These are phyloP conservation scores for Ophioderma brevispina DNA, from an alignment of 35 echinoderm and acorn worm genomes.

Conservation along the genomic window DNA sequence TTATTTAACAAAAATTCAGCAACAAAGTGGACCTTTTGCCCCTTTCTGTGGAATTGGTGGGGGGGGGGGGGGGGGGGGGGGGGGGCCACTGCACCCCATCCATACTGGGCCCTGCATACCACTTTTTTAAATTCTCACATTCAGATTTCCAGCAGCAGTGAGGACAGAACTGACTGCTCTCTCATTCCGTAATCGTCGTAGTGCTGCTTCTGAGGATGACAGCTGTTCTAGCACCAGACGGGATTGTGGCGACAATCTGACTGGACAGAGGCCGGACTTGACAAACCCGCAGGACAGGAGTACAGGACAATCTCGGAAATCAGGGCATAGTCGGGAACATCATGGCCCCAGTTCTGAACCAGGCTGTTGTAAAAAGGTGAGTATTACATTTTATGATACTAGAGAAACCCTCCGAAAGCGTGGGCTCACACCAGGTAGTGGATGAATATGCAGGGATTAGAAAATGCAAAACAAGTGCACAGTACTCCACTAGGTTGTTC, in stretches of 20 bases:
- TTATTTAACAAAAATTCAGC: no score
- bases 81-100: no score
- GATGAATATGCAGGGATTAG: no score
- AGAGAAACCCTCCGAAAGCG: no score
- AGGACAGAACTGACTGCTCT: conserved; percentile 97
- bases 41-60: no score
- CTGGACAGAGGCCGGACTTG: conserved; percentile 96
- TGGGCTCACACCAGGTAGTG: no score
- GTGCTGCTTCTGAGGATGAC: conserved; percentile 70
- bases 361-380: conserved; percentile 54
- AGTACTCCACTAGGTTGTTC: no score
- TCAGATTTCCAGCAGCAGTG: conserved; percentile 96
- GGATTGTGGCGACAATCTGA: conserved; percentile 96
- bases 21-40: no score
- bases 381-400: no score
- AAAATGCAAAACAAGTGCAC: no score
- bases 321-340: conserved; percentile 98
- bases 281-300: conserved; percentile 96
- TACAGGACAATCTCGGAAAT: conserved; percentile 99
- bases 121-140: conserved; percentile 66
- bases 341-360: conserved; percentile 99
- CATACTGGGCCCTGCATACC: no score
- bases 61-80: no score
- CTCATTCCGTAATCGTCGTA: conserved; percentile 98
- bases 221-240: conserved; percentile 94